Evolutionary conservation across 2,113 vertebrate species (phyloP).

Genomic region (Scomber colias): DNA sequence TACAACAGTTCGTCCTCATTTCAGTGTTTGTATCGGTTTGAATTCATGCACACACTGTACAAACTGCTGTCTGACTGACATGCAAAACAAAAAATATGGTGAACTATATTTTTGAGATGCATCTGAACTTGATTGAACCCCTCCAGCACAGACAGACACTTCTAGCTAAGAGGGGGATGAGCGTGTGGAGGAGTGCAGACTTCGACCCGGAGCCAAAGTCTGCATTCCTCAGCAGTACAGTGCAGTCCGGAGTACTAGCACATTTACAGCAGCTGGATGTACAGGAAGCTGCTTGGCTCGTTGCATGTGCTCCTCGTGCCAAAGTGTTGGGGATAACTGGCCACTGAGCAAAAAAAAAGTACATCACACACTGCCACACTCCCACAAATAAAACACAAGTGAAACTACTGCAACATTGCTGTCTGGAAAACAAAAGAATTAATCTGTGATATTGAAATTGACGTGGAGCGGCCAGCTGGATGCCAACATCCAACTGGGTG

Average conservation of each 20-base stretch:
- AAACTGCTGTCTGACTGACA: constrained; percentile 7
- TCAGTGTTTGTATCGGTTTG: neutral
- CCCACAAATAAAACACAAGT: constrained; percentile 21
- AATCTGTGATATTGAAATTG: constrained; percentile 51
- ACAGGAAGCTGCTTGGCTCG: constrained; percentile 77
- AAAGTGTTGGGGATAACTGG: constrained; percentile 48
- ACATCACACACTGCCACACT: constrained; percentile 34
- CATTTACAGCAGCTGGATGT: constrained; percentile 85
- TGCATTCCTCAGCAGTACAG: constrained; percentile 65
- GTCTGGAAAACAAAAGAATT: constrained; percentile 34
- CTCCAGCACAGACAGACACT: constrained; percentile 60
- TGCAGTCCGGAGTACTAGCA: constrained; percentile 56
- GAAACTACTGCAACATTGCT: constrained; percentile 1
- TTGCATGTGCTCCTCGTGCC: constrained; percentile 13
- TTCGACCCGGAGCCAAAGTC: constrained; percentile 73
- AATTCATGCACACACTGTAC: neutral
- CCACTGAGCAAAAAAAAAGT: constrained; percentile 27
- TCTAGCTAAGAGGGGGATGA: constrained; percentile 50
- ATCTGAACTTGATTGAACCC: constrained; percentile 59
- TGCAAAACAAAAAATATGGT: neutral
- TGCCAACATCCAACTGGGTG: constrained; percentile 34
- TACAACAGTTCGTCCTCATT: neutral
- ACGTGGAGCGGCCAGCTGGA: constrained; percentile 18
- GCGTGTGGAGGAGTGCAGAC: constrained; percentile 67
- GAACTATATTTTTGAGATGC: constrained; percentile 35